Base-by-base conservation (phyloP, 92 coral and sea anemone genomes). In the Parazoanthus swiftii region DNA sequence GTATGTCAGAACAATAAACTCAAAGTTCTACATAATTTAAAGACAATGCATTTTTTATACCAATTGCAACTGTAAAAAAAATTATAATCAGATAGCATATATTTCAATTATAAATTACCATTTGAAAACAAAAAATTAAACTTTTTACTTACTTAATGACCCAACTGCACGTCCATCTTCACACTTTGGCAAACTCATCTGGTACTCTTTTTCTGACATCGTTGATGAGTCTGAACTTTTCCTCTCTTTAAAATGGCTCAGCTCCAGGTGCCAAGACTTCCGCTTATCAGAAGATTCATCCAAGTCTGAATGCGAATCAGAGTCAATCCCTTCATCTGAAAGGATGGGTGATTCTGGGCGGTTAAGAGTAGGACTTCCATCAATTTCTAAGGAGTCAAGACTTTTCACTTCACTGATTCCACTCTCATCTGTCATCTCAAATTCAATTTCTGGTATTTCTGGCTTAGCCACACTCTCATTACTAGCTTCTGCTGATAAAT, bases 151-250 rank as follows among this genome's bases (percentile, higher is more conserved):
- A 88, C 79, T 33, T 33, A 81, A 81, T 37, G 35, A 29, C 23
- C 71, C 36, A 80, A 16, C 38, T 35, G 50, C 56, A 44, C n/a
- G n/a, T n/a, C 36, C 38, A 0, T 38, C 65, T 80, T n/a, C 85
- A 88, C 4, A 18, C 23, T 79, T 80, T 3, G 46, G 63, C 59
- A 63, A 67, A 70, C 83, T 63, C 77, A 88, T 25, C n/a, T 46
- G 92, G 56, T 74, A 96, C 79, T 96, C 98, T 26, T 39, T 75
- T 82, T 96, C 98, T 25, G 98, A 96, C 3, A 93, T 29, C 6
- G 98, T 93, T 16, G 99, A 95, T 0, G 99, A 97, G 48, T 97
- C 93, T 25, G 99, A 97, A 4, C 91, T 94, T 78, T 89, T 51
- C 46, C 99, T 95, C 42, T 90, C 88, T 39, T 96, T 89, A 72